Evolutionary conservation across 2,888 invertebrate species (phyloP).

Genomic region (Malachius bipustulatus): DNA sequence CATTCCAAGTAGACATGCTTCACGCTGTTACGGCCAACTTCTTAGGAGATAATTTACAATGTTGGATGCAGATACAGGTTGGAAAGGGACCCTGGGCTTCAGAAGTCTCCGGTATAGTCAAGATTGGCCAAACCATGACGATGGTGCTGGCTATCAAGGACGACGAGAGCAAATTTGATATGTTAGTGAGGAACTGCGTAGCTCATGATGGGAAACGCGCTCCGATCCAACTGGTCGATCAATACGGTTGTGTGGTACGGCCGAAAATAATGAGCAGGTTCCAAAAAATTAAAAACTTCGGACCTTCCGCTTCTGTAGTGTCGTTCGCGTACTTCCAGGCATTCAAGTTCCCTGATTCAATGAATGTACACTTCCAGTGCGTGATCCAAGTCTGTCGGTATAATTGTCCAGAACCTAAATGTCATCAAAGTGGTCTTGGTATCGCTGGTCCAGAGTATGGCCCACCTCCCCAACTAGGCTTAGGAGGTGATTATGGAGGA

Average conservation of each 20-base stretch:
- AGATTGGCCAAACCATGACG: conserved; percentile 94
- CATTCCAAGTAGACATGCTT: conserved; percentile 92
- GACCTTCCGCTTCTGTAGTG: conserved; percentile 85
- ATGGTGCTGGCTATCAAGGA: conserved; percentile 94
- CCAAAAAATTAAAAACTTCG: conserved; percentile 93
- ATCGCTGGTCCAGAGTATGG: conserved; percentile 53
- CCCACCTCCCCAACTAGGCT: conserved; percentile 38
- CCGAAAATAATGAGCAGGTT: conserved; percentile 93
- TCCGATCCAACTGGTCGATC: conserved; percentile 86
- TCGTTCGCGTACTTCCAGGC: conserved; percentile 95
- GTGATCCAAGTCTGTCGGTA: conserved; percentile 90
- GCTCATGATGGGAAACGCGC: conserved; percentile 90
- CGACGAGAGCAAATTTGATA: conserved; percentile 91
- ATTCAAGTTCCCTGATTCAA: conserved; percentile 92
- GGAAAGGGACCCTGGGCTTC: conserved; percentile 97
- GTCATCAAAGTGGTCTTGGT: conserved; percentile 52
- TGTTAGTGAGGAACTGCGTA: conserved; percentile 88
- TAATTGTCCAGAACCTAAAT: conserved; percentile 87
- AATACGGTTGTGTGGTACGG: conserved; percentile 84
- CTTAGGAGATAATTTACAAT: conserved; percentile 87
- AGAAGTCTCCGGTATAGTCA: conserved; percentile 89
- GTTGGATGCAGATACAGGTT: conserved; percentile 97
- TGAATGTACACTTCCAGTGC: conserved; percentile 96
- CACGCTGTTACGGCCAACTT: conserved; percentile 93
- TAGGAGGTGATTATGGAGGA: conserved; percentile 34